A percentile compares a stretch with the other conserved stretches of the same genome.
These are phyloP conservation scores for Haliclona indistincta DNA, from an alignment of 37 sponge, comb jelly and placozoan species.

Conservation along the genomic window DNA sequence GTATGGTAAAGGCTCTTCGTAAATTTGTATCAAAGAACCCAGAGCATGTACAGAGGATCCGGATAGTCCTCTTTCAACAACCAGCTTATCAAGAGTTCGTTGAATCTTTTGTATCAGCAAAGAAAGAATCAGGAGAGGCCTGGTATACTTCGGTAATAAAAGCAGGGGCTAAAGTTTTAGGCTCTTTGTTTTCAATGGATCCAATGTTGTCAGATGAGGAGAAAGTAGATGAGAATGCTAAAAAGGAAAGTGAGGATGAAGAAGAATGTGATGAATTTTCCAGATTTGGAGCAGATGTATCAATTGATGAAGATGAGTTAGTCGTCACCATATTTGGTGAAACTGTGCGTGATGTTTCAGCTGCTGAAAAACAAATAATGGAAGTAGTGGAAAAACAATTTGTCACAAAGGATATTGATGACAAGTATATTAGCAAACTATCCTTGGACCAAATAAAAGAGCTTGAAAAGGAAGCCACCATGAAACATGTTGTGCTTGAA, in stretches of 20 bases:
- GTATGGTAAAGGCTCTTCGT: slow-evolving; percentile 35
- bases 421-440: slow-evolving; percentile 17
- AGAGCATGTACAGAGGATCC: background rate
- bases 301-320: background rate
- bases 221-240: no score
- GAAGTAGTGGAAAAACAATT: slow-evolving; percentile 17
- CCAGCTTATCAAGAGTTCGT: slow-evolving; percentile 13
- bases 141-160: background rate
- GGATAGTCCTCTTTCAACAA: slow-evolving; percentile 31
- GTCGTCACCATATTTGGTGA: slow-evolving; percentile 30
- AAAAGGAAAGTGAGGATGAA: slow-evolving; percentile 4
- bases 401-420: slow-evolving; percentile 9
- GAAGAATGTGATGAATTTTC: no score
- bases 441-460: background rate
- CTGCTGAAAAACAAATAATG: slow-evolving; percentile 13
- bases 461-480: background rate
- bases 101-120: background rate
- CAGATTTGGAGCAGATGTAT: no score
- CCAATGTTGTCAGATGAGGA: background rate
- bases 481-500: slow-evolving; percentile 14
- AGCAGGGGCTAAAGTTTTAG: background rate
- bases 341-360: background rate
- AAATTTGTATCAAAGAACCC: slow-evolving; percentile 8
- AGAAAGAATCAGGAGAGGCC: background rate
- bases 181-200: background rate